Evolutionary conservation across 2,888 invertebrate genomes (phyloP), one percentile per base, ranked within the genome.

Genomic region (Lasioglossum lativentre): DNA sequence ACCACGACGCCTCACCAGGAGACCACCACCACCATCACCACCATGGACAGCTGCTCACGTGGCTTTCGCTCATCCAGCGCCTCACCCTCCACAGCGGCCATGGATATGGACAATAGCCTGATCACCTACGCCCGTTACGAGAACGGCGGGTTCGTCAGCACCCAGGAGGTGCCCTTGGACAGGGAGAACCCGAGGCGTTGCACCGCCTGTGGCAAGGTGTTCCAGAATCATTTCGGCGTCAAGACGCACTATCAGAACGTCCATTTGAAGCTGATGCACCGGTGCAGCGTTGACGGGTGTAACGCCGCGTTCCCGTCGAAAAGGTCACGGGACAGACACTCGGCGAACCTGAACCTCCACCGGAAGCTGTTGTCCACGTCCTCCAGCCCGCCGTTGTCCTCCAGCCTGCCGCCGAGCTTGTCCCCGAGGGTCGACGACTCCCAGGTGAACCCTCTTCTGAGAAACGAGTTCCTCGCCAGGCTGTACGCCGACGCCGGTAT

Each of bases 161-260:
- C 97, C 19, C 96, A 97, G 92, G 98, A 99, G 93, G 97, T 99
- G 80, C 99, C 99, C 56, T 97, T 98, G 82, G 98, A 99, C 94
- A 97, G 97, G 93, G 98, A 99, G 90, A 98, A 99, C 95, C 99
- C 99, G 0, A 96, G 98, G 59, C 97, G 98, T 91, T 99, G 99
- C 95, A 97, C 98, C 4, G 98, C 98, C 52, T 99, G 99, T 95
- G 98, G 98, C 12, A 98, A 99, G 95, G 96, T 98, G 93, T 99
- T 99, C 95, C 98, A 98, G 95, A 99, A 98, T 94, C 97, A 98
- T 92, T 99, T 98, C 94, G 98, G 98, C 75, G 97, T 99, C 40
- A 99, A 99, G 95, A 98, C 98, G 1, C 99, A 99, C 95, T 99
- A 98, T 95, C 99, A 99, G 96, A 99, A 98, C 95, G 98, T 98